Evolutionary conservation across 2,113 vertebrate genomes (phyloP).

Genomic region (Chloropsis cyanopogon): DNA sequence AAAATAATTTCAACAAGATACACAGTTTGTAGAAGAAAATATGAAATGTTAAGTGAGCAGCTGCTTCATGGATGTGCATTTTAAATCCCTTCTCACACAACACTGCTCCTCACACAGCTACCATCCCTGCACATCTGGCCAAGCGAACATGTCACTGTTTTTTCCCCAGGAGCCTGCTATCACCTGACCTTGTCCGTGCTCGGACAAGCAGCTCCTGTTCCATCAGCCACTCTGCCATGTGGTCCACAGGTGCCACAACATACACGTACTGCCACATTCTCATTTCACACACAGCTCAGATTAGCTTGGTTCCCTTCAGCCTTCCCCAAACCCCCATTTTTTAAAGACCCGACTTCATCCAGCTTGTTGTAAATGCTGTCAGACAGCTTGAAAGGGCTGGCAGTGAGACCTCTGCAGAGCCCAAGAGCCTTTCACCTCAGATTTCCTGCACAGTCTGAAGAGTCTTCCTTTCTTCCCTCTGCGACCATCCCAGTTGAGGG

Average conservation of each 20-base stretch:
- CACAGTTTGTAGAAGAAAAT: background rate
- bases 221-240: background rate
- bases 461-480: background rate
- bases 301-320: background rate
- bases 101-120: background rate
- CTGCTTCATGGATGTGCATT: background rate
- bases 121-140: background rate
- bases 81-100: background rate
- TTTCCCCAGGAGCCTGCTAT: background rate
- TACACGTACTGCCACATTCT: rapidly evolving
- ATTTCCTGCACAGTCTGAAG: background rate
- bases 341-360: background rate
- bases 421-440: background rate
- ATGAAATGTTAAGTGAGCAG: background rate
- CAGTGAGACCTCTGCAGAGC: background rate
- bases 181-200: background rate
- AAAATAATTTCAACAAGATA: background rate
- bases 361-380: background rate
- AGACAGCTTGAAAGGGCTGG: background rate
- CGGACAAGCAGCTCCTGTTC: background rate
- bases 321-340: rapidly evolving
- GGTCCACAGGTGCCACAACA: background rate
- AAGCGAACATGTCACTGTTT: rapidly evolving
- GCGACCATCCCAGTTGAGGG: background rate
- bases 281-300: rapidly evolving